Evolutionary conservation across 1,140 invertebrate species (phyloP), one percentile per base, ranked within the genome.

Genomic region (Pogonus chalceus): DNA sequence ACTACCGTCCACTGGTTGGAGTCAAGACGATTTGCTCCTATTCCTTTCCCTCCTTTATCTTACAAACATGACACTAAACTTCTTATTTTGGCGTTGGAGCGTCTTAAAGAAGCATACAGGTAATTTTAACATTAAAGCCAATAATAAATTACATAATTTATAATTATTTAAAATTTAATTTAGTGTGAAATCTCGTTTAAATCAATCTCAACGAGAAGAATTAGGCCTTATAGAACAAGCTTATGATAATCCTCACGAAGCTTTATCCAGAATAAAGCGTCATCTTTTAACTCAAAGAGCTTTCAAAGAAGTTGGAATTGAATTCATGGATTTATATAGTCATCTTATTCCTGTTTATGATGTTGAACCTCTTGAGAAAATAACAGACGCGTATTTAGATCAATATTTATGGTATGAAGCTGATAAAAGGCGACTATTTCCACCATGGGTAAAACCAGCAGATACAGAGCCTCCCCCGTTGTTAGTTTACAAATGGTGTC

Each of bases 381-480:
- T 99, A 21, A 98, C 96, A 0, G 97, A 99, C 70, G 97, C 97
- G n/a, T 99, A 99, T 72, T 74, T 99, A 22, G 96, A 99, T 78
- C 97, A 99, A 70, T 99, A 99, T 74, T 71, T 99, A 4, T 99
- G 96, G 96, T 99, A 99, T 70, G 97, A 99, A 73, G 95, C 97
- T 0, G 97, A 99, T 70, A 99, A 99, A 68, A 77, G 97, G 21
- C 72, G 93, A 22, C 73, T 99, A 2, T 96, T 99, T 63, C 97
- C 97, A 43, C 91, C 94, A 0, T 99, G 97, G 97, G 92, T 99
- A 2, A 99, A 99, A 71, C 96, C 97, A 0, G 91, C 92, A 1
- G 97, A 99, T 67, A 92, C 94, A 0, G 97, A 99, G 74, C 97
- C 97, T 0, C 96, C 96, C 3, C 97, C 97, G 37, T 72, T 99